Base-by-base conservation (phyloP, 92 coral and sea anemone species). In the Porites cylindrica region DNA sequence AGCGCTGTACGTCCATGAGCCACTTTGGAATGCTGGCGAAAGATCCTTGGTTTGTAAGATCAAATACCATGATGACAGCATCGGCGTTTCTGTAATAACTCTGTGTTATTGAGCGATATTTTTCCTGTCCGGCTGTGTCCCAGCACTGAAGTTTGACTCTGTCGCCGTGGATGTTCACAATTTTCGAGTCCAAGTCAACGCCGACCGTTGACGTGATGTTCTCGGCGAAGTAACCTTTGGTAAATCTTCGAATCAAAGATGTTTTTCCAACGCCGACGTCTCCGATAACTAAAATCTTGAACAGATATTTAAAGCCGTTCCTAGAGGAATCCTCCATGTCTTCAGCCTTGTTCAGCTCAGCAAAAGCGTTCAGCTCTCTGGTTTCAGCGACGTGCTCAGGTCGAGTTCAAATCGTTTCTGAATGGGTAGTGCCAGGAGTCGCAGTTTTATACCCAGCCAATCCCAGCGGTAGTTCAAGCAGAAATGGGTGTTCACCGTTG, bases 61-160 rank as follows among this genome's bases (percentile, higher is more conserved):
- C 99, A 86, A 95, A 97, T n/a, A 97, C 93, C 75, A 97, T 80
- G 53, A 97, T 88, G 20, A 97, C 98, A n/a, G 99, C 99, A 78
- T 97, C 99, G 1, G 99, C 98, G 70, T 94, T 96, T 65, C 99
- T 85, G 89, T 97, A 97, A 70, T 97, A 97, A 71, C 98, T 97
- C 76, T 93, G 95, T 21, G 99, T 97, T 54, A 97, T 83, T 3
- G 97, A 91, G 70, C 94, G 94, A 77, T 95, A 95, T 85, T 94
- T 90, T 75, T 97, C 99, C 82, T 95, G 96, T 12, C 99, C 99
- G 59, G 99, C 99, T 2, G 99, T 97, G 80, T 97, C 99, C 96
- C 98, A 96, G 70, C 99, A 97, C 83, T 97, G 99, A 13, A 97
- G 89, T 81, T 95, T 97, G 51, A 97, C 97, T 75, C 90, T 95